Base-by-base conservation (phyloP, 2,797 vertebrate species). In the Typhlichthys subterraneus region DNA sequence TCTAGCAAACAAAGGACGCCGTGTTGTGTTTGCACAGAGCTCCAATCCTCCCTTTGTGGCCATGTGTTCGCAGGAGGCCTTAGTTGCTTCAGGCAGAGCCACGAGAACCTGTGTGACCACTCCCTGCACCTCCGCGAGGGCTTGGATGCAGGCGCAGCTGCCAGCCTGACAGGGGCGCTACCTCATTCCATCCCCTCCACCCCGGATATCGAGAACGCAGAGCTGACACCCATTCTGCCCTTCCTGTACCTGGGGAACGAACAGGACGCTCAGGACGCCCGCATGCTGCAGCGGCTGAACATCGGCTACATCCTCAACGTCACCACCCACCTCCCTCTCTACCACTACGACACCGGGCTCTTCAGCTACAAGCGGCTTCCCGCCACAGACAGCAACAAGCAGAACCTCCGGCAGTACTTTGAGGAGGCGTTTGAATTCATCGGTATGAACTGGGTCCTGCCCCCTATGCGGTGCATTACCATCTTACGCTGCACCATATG, bases 351-450 rank as follows among this genome's bases (percentile, higher is more conserved):
- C 88, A 93, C 94, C 17, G 96, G 95, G 67, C 81, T 95, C 73
- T 94, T 99, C 90, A 92, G 88, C 89, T 99, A 99, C 91, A 99
- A 99, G 85, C 92, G 98, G 57, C 93, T 99, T 76, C 98, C 98
- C 0, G 98, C 97, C 83, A 98, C 96, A 0, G 98, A 99, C 90
- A 99, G 97, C 95, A 98, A 96, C 95, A 99, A 97, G 86, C 98
- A 99, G 93, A 99, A 99, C 92, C 94, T 99, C 88, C 94, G 97
- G 52, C 97, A 98, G 92, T 99, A 99, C 90, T 99, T 99, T 2
- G 98, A 99, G 86, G 98, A 99, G 92, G 98, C 98, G 2, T 99
- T 99, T 67, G 98, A 99, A 83, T 99, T 98, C 85, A 98, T 99
- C 6, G 98, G 98, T 99, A 95, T 82, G 81, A 87, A 69, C 63